phyloP scores from a whole-genome alignment of 2,888 invertebrate species.

The Caenorhabditis macrosperma region DNA sequence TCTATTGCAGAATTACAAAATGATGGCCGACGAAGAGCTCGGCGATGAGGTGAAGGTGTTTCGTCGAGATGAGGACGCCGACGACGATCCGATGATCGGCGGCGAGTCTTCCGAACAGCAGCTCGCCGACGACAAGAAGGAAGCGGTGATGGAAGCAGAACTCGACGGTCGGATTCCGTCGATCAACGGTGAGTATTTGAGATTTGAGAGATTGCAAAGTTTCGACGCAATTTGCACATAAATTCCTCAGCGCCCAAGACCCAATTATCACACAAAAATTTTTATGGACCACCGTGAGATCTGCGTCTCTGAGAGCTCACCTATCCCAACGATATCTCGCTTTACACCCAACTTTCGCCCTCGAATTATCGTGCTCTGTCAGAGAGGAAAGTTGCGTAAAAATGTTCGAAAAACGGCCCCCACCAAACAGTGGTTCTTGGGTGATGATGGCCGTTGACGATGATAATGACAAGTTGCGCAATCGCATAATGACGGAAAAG shows the following conservation, averaged over 20 bases:
- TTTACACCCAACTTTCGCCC: too few relatives aligned
- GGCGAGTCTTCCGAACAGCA: constrained; percentile 65
- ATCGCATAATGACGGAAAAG: constrained; percentile 44
- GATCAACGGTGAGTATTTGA: constrained; percentile 59
- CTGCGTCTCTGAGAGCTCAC: too few relatives aligned
- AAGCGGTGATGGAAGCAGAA: constrained; percentile 69
- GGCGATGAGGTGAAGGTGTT: constrained; percentile 59
- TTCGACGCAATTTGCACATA: constrained; percentile 5
- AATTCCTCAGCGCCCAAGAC: constrained; percentile 6
- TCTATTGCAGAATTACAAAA: constrained; percentile 17
- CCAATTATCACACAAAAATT: constrained; percentile 52
- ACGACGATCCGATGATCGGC: constrained; percentile 49
- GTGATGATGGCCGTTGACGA: background rate
- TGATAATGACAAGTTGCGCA: constrained; percentile 34
- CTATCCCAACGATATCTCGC: too few relatives aligned
- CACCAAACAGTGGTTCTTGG: background rate
- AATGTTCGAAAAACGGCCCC: too few relatives aligned
- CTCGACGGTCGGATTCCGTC: constrained; percentile 32
- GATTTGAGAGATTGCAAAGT: background rate
- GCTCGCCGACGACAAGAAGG: constrained; percentile 77
- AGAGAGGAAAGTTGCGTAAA: too few relatives aligned
- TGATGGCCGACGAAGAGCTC: constrained; percentile 58
- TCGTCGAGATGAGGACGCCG: constrained; percentile 48
- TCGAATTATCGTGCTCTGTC: too few relatives aligned
- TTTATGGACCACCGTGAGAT: constrained; percentile 51